These are phyloP conservation scores for Episyrphus balteatus DNA, from an alignment of 1,140 invertebrate genomes.

Conservation along the genomic window DNA sequence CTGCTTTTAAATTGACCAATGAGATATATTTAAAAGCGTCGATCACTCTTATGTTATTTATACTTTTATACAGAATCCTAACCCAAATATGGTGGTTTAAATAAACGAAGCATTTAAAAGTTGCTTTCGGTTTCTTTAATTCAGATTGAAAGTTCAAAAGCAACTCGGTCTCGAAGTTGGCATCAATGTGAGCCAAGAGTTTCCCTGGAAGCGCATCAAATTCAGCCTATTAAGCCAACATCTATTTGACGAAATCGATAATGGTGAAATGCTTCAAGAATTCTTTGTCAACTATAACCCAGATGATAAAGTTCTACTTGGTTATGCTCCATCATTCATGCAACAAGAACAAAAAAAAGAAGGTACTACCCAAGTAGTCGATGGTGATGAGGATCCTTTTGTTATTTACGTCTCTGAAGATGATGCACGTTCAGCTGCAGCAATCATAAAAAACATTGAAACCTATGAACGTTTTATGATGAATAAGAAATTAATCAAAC, in stretches of 20 bases:
- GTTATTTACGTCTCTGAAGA: slow-evolving; percentile 41
- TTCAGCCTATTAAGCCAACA: slow-evolving; percentile 52
- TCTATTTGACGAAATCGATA: slow-evolving; percentile 36
- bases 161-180: slow-evolving; percentile 42
- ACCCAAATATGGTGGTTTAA: no score
- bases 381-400: slow-evolving; percentile 45
- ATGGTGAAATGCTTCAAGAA: slow-evolving; percentile 39
- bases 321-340: slow-evolving; percentile 51
- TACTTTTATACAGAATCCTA: no score
- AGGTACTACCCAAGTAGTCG: no score
- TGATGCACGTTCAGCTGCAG: slow-evolving; percentile 39
- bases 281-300: slow-evolving; percentile 39
- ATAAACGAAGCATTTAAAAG: no score
- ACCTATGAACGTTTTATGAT: slow-evolving; percentile 47
- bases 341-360: slow-evolving; percentile 48
- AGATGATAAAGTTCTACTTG: slow-evolving; percentile 49
- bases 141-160: slow-evolving; percentile 25
- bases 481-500: slow-evolving; percentile 50
- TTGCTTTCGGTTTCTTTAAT: background rate
- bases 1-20: no score
- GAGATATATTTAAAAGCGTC: no score
- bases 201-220: slow-evolving; percentile 55
- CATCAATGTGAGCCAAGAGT: slow-evolving; percentile 52
- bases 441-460: slow-evolving; percentile 44
- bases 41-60: no score